Base-by-base conservation (phyloP, 2,888 invertebrate species). In the Cerastis rubricosa region DNA sequence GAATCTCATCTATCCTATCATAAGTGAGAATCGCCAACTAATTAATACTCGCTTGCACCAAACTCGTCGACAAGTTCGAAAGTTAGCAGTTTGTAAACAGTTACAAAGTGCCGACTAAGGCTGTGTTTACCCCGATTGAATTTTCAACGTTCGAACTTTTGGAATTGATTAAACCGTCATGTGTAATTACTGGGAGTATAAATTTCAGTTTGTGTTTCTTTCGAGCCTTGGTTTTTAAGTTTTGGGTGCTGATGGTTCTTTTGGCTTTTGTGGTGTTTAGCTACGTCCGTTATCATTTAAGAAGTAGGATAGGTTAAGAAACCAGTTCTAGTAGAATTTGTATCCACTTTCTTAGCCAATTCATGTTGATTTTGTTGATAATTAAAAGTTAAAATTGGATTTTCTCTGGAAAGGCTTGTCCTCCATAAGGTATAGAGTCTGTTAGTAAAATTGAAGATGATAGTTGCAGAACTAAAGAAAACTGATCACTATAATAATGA, bases 61-160 rank as follows among this genome's bases (percentile, higher is more conserved):
- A 70, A 80, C 73, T 73, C 64, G 25, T 71, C 43, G 68, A 54
- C 69, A 71, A 59, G 73, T 77, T 68, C 43, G 47, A 43, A 83
- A 85, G 83, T 83, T 83, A 49, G 12, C 45, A 57, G 83, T 83
- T 85, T 45, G n/a, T 40, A 51, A n/a, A 25, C 25, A 68, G 82
- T 63, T 63, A 71, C 82, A 70, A 85, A 80, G 65, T 76, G 84
- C 80, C 25, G 64, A 83, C 79, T 72, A 43, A 59, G 64, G 73
- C 67, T n/a, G n/a, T 75, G 84, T 85, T 72, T 72, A 78, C 66
- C 83, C 65, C 74, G 88, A 86, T 86, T 83, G 80, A 87, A 87
- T 86, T 86, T 78, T 86, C 84, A 87, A 78, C 80, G 80, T 78
- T 57, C 57, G 5, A 87, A 87, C 88, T 86, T 85, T 80, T 49